phyloP scores from a whole-genome alignment of 2,797 vertebrate genomes.

The Xerus rutilus region DNA sequence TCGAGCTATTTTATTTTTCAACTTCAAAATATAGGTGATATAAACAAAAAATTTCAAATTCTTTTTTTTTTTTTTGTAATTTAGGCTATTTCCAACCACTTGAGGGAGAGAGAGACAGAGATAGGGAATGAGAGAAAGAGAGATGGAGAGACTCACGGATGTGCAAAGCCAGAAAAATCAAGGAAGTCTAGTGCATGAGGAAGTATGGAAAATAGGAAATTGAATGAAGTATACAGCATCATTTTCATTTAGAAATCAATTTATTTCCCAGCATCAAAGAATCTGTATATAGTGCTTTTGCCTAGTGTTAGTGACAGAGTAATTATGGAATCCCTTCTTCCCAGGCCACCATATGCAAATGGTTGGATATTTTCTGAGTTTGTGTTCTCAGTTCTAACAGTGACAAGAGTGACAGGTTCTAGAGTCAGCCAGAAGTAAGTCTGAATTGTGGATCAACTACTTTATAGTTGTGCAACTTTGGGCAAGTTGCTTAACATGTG shows the following conservation, averaged over 20 bases:
- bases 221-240: neutral
- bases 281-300: neutral
- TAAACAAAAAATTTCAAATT: conserved; percentile 46
- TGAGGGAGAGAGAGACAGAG: neutral
- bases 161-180: conserved; percentile 21
- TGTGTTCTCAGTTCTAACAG: conserved; percentile 18
- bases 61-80: neutral
- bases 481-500: neutral
- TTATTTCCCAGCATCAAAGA: neutral
- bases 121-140: neutral
- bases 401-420: neutral
- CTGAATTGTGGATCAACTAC: neutral
- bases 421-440: neutral
- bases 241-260: neutral
- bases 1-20: conserved; percentile 85
- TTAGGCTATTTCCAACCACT: conserved; percentile 1
- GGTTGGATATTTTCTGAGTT: conserved; percentile 11
- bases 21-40: conserved; percentile 89
- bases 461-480: conserved; percentile 47
- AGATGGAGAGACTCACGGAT: neutral
- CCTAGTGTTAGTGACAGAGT: neutral
- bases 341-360: neutral
- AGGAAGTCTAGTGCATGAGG: neutral
- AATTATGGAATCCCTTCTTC: conserved; percentile 17
- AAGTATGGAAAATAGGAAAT: conserved; percentile 12